A percentile compares a stretch with the other conserved stretches of the same genome.
These are phyloP conservation scores for Pampusana beccarii DNA, from an alignment of 2,113 vertebrate genomes.

Conservation along the genomic window DNA sequence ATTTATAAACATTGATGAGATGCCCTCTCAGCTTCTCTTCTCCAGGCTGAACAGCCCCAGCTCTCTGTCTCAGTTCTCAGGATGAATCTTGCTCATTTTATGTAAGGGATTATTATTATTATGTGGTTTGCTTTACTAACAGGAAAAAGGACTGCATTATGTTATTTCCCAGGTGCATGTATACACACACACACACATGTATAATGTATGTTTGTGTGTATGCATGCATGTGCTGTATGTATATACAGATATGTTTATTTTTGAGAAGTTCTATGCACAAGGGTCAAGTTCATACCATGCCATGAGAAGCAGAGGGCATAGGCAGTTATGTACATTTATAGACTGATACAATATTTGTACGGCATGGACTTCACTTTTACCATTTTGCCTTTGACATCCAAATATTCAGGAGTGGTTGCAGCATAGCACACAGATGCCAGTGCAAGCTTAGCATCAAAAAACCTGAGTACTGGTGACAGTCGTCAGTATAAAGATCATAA, in stretches of 20 bases:
- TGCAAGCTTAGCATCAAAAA: background rate
- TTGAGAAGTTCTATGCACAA: background rate
- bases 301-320: background rate
- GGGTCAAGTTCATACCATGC: background rate
- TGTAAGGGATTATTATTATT: background rate
- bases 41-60: too few relatives aligned
- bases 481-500: background rate
- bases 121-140: background rate
- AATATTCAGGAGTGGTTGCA: background rate
- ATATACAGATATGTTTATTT: background rate
- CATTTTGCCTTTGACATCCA: background rate
- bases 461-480: background rate
- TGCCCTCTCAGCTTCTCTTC: too few relatives aligned
- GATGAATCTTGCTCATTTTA: background rate
- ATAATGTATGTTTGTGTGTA: background rate
- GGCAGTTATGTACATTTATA: background rate
- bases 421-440: background rate
- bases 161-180: background rate
- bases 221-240: background rate
- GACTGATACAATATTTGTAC: background rate
- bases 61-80: background rate
- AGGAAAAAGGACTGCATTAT: background rate
- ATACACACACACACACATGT: background rate
- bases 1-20: too few relatives aligned
- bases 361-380: background rate